phyloP scores from a whole-genome alignment of 2,888 invertebrate genomes.

The Tetropium fuscum region DNA sequence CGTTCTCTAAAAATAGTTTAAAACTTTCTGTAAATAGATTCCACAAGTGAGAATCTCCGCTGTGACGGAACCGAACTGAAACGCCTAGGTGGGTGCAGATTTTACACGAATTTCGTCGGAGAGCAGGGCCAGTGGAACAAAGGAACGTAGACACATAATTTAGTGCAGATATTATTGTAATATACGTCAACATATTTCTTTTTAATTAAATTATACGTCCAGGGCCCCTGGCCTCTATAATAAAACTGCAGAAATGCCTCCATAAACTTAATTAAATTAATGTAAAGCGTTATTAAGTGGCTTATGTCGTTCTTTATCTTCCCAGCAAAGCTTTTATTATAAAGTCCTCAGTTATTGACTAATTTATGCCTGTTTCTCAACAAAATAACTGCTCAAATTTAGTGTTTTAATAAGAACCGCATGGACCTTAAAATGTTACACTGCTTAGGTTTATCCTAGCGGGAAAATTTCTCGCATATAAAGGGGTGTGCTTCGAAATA shows the following conservation, averaged over 20 bases:
- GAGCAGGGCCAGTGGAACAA: conserved; percentile 43
- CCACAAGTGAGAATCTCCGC: neutral
- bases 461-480: too few species aligned
- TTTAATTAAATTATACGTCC: conserved; percentile 51
- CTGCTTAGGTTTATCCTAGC: too few species aligned
- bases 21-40: conserved; percentile 11
- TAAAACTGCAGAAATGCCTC: conserved; percentile 44
- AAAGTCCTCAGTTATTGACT: conserved; percentile 16
- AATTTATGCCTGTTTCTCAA: conserved; percentile 17
- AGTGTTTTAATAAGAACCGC: too few species aligned
- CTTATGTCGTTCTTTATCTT: conserved; percentile 22
- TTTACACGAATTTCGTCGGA: conserved; percentile 19
- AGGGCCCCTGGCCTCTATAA: conserved; percentile 44
- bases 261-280: conserved; percentile 50
- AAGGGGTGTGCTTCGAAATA: too few species aligned
- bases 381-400: conserved; percentile 5
- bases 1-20: conserved; percentile 8
- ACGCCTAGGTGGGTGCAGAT: neutral
- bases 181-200: conserved; percentile 51
- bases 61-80: neutral
- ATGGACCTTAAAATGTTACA: too few species aligned
- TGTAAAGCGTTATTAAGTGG: conserved; percentile 46
- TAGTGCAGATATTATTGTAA: conserved; percentile 49
- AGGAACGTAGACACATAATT: conserved; percentile 44
- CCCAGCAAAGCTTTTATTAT: conserved; percentile 6